Evolutionary conservation across 2,888 invertebrate species (phyloP).

Genomic region (Scaptomyza flava): DNA sequence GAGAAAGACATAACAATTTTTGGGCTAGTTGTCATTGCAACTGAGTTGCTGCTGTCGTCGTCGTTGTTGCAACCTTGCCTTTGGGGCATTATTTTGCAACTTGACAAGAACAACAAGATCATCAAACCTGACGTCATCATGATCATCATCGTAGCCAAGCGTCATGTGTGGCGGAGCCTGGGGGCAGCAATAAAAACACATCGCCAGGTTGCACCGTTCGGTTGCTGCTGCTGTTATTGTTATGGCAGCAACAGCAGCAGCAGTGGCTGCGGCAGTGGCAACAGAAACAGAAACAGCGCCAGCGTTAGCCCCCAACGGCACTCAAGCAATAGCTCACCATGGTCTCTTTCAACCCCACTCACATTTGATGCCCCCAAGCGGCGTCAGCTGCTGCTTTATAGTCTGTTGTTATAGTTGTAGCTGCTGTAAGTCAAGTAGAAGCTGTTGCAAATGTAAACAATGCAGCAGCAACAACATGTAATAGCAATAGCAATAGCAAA

Average conservation of each 20-base stretch:
- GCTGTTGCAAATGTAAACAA: slow-evolving; percentile 73
- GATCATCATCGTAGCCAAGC: slow-evolving; percentile 21
- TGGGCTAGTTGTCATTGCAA: slow-evolving; percentile 40
- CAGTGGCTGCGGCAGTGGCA: background rate
- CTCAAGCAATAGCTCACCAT: slow-evolving; percentile 45
- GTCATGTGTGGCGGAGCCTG: slow-evolving; percentile 34
- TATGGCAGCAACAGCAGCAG: slow-evolving; percentile 35
- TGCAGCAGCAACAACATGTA: slow-evolving; percentile 31
- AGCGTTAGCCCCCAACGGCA: slow-evolving; percentile 42
- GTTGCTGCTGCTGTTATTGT: slow-evolving; percentile 54
- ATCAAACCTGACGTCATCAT: slow-evolving; percentile 12
- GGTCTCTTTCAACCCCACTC: slow-evolving; percentile 1
- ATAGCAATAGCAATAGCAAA: slow-evolving; percentile 13
- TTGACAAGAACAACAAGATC: slow-evolving; percentile 15
- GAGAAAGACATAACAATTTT: background rate
- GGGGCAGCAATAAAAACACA: slow-evolving; percentile 60
- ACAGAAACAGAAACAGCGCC: background rate
- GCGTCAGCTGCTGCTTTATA: slow-evolving; percentile 60
- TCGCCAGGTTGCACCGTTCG: slow-evolving; percentile 41
- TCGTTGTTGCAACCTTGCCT: slow-evolving; percentile 18
- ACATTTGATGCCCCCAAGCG: slow-evolving; percentile 40
- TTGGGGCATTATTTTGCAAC: slow-evolving; percentile 37
- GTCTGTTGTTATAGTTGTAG: slow-evolving; percentile 15
- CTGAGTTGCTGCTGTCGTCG: slow-evolving; percentile 14
- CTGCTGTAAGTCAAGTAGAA: slow-evolving; percentile 71